Percentiles rank a stretch among this genome's conserved stretches.
These are phyloP conservation scores for Beroe forskalii DNA, from an alignment of 37 sponge, comb jelly and placozoan genomes.

Conservation along the genomic window DNA sequence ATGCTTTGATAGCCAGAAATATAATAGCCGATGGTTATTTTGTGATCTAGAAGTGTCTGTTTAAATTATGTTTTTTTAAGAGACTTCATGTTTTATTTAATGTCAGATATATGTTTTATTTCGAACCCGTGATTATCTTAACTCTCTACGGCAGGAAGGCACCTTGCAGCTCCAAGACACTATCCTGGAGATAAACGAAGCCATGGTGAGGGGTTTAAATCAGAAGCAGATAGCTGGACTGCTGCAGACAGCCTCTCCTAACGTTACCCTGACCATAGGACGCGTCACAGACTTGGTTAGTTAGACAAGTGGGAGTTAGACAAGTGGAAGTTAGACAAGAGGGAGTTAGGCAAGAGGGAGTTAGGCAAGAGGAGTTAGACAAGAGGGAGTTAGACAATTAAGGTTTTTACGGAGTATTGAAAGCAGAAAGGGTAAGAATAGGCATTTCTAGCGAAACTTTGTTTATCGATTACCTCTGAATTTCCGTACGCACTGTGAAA, in stretches of 20 bases:
- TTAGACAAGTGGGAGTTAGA: background rate
- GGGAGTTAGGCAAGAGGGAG: no score
- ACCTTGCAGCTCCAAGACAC: slow-evolving; percentile 12
- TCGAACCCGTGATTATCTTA: no score
- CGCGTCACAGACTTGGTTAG: background rate
- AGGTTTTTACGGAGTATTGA: no score
- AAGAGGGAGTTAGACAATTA: no score
- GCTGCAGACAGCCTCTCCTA: slow-evolving; percentile 13
- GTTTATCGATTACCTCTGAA: no score
- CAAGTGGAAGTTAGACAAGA: no score
- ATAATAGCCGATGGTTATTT: background rate
- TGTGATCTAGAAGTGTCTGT: background rate
- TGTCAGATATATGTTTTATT: no score
- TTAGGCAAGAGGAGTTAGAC: no score
- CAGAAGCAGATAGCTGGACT: slow-evolving; percentile 21
- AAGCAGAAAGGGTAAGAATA: no score
- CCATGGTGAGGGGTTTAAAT: slow-evolving; percentile 22
- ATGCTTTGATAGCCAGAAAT: background rate
- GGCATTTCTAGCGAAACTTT: no score
- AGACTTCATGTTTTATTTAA: no score
- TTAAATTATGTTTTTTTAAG: background rate
- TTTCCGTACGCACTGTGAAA: no score
- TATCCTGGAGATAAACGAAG: slow-evolving; percentile 47
- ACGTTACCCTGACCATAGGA: background rate
- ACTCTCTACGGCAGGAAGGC: background rate